Evolutionary conservation across 2,113 vertebrate genomes (phyloP).

Genomic region (Jacana jacana): DNA sequence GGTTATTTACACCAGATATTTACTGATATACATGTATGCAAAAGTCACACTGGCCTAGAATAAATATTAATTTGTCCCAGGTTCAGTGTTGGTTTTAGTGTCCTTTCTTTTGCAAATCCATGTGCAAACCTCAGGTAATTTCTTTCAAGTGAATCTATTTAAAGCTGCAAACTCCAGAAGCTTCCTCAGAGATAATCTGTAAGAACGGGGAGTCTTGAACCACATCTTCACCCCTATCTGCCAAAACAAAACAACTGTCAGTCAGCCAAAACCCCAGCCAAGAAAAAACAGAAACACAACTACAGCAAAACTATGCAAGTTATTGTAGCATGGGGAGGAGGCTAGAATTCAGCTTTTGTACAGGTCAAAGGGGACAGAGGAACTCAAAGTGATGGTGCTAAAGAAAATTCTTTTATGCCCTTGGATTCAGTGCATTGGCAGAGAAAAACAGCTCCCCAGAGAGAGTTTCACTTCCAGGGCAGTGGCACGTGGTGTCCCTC

Average conservation of each 20-base stretch:
- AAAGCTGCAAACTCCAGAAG: background rate
- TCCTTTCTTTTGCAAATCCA: background rate
- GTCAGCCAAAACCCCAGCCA: background rate
- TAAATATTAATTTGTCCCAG: background rate
- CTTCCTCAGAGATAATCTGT: background rate
- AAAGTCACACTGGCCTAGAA: background rate
- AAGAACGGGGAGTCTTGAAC: background rate
- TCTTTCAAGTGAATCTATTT: background rate
- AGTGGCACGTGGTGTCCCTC: background rate
- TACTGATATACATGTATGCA: background rate
- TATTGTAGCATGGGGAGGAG: background rate
- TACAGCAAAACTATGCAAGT: background rate
- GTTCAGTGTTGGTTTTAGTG: background rate
- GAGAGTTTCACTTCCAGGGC: background rate
- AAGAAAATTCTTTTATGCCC: background rate
- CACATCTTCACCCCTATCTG: background rate
- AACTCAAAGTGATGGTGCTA: background rate
- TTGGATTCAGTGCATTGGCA: background rate
- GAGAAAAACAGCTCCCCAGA: background rate
- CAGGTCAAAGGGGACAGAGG: background rate
- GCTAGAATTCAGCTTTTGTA: background rate
- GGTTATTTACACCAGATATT: background rate
- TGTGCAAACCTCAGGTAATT: background rate
- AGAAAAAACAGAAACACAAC: background rate
- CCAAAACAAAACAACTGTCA: background rate